phyloP scores from a whole-genome alignment of 2,797 vertebrate genomes.

The Trematomus bernacchii region DNA sequence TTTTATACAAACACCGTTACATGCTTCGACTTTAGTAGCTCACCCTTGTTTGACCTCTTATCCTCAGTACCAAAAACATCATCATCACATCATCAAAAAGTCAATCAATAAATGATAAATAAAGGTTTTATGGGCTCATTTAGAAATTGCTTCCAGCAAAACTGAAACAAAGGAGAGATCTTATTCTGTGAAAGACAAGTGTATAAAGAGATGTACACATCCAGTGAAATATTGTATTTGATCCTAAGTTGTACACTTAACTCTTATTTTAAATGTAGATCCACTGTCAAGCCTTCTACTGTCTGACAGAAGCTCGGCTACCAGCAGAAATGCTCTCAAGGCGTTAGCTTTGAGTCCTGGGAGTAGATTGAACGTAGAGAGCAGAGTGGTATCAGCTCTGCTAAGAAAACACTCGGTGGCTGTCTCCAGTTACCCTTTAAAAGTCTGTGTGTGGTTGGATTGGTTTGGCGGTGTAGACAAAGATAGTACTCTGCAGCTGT shows the following conservation, averaged over 20 bases:
- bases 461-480: conserved; percentile 1
- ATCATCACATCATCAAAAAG: conserved; percentile 18
- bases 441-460: conserved; percentile 28
- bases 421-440: conserved; percentile 35
- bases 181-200: not conserved
- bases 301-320: conserved; percentile 13
- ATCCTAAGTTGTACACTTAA: not conserved
- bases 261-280: conserved; percentile 9
- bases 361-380: conserved; percentile 25
- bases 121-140: not conserved
- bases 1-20: not conserved
- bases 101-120: conserved; percentile 9
- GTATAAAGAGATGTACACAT: not conserved
- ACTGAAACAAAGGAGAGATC: not conserved
- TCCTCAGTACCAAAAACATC: conserved; percentile 2
- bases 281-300: not conserved
- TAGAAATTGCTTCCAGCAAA: not conserved
- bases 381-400: conserved; percentile 22
- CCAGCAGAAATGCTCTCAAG: conserved; percentile 38
- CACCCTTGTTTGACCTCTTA: conserved; percentile 27
- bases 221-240: not conserved
- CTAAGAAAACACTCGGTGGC: conserved; percentile 25
- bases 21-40: conserved; percentile 9
- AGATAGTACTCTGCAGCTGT: conserved; percentile 1
- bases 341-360: not conserved